These are phyloP conservation scores for Corythucha ciliata DNA, from an alignment of 2,888 invertebrate genomes.

Conservation along the genomic window DNA sequence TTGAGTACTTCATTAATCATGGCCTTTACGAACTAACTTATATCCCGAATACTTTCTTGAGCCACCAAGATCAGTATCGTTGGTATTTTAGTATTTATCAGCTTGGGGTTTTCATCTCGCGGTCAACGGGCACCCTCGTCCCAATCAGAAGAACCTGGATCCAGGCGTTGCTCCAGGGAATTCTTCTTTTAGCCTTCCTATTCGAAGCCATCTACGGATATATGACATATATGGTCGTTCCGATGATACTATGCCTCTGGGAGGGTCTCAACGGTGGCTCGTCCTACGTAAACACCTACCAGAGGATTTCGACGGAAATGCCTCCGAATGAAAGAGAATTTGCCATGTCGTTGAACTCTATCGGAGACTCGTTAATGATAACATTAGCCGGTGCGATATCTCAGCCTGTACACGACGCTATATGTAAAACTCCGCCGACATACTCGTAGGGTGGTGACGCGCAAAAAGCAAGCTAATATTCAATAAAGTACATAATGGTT, in stretches of 20 bases:
- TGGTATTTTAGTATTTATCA: conserved; percentile 77
- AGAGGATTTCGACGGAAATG: conserved; percentile 44
- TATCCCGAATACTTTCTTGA: conserved; percentile 50
- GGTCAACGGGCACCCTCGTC: conserved; percentile 67
- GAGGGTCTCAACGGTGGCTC: conserved; percentile 67
- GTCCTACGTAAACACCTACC: conserved; percentile 76
- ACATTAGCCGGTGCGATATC: conserved; percentile 16
- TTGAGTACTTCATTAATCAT: conserved; percentile 82
- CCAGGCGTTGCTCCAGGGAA: conserved; percentile 52
- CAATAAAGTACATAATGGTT: too few species aligned
- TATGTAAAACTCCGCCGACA: conserved; percentile 9
- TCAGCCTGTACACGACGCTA: conserved; percentile 16
- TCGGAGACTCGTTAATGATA: conserved; percentile 22
- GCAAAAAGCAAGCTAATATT: too few species aligned
- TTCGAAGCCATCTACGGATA: conserved; percentile 54
- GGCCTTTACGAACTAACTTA: conserved; percentile 68
- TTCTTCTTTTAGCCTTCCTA: conserved; percentile 55
- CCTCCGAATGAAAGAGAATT: conserved; percentile 16
- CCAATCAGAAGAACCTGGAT: conserved; percentile 59
- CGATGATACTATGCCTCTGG: conserved; percentile 56
- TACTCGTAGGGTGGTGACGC: too few species aligned
- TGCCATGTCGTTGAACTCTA: conserved; percentile 19
- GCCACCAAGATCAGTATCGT: conserved; percentile 57
- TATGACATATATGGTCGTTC: conserved; percentile 56
- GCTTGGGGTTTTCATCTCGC: conserved; percentile 70